Percentiles rank a stretch among this genome's conserved stretches.
These are phyloP conservation scores for Pelobates cultripes DNA, from an alignment of 2,797 vertebrate species.

Conservation along the genomic window DNA sequence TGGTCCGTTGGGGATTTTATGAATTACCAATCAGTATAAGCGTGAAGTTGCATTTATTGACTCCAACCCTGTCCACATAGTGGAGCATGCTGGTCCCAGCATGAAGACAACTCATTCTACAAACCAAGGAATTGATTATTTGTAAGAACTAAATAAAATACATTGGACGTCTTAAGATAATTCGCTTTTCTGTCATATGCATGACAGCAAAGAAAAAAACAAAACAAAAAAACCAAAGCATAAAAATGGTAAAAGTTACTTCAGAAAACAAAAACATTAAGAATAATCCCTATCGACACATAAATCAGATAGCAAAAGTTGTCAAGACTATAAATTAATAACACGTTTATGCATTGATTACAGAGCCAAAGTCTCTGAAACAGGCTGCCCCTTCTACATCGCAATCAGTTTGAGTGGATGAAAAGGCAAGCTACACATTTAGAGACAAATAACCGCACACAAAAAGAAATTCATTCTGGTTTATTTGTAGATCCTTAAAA, in stretches of 20 bases:
- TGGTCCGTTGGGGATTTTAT: constrained; percentile 83
- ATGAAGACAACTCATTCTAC: constrained; percentile 69
- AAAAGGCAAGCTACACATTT: too few relatives aligned
- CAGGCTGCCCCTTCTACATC: neutral
- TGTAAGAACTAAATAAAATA: constrained; percentile 71
- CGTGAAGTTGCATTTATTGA: constrained; percentile 92
- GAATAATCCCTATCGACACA: constrained; percentile 1
- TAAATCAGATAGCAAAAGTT: neutral
- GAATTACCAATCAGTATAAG: constrained; percentile 86
- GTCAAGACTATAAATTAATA: constrained; percentile 28
- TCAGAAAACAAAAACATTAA: neutral
- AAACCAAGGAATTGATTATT: constrained; percentile 71
- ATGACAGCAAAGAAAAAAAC: constrained; percentile 51
- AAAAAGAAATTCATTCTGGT: too few relatives aligned
- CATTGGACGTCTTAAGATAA: constrained; percentile 64
- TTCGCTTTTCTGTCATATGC: constrained; percentile 61
- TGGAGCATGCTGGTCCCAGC: constrained; percentile 73
- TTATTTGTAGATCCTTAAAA: too few relatives aligned
- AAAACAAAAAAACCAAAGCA: constrained; percentile 13
- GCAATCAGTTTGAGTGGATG: too few relatives aligned
- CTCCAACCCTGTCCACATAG: constrained; percentile 68
- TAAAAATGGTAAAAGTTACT: neutral
- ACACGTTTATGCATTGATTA: constrained; percentile 3
- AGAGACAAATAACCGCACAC: too few relatives aligned
- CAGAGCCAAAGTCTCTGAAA: neutral